Conservation (phyloP, 2,888 invertebrate genomes). For the Myathropa florea region DNA sequence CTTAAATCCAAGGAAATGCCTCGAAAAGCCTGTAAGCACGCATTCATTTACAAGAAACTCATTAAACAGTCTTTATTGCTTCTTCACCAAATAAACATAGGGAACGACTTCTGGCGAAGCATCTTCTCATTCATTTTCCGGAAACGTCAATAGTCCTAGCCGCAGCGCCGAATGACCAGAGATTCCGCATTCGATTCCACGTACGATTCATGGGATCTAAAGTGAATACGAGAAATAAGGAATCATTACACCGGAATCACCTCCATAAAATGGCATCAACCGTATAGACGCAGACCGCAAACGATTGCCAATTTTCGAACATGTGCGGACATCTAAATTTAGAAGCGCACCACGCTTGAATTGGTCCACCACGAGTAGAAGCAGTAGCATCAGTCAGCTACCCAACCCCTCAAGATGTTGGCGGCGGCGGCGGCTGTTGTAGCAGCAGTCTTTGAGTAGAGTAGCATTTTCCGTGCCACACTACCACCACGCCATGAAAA, state of each 20-base stretch:
- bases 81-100: not conserved
- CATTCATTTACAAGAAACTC: not conserved
- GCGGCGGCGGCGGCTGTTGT: slow-evolving; percentile 11
- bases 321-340: slow-evolving; percentile 69
- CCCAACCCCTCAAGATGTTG: slow-evolving; percentile 43
- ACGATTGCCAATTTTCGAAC: slow-evolving; percentile 69
- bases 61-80: not conserved
- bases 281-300: slow-evolving; percentile 57
- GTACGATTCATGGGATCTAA: not conserved
- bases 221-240: slow-evolving; percentile 23
- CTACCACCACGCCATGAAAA: slow-evolving; percentile 12
- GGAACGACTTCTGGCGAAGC: slow-evolving; percentile 5
- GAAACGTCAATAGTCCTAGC: slow-evolving; percentile 56
- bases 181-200: not conserved
- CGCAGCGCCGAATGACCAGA: not conserved
- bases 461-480: slow-evolving; percentile 44
- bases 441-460: slow-evolving; percentile 30
- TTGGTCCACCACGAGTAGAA: slow-evolving; percentile 49
- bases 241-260: slow-evolving; percentile 66
- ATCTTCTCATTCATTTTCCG: slow-evolving; percentile 38
- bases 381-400: not conserved
- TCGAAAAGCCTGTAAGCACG: not conserved
- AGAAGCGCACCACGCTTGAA: slow-evolving; percentile 63
- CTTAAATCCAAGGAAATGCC: not conserved
- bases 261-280: slow-evolving; percentile 66